Percentiles rank a stretch among this genome's conserved stretches.
Conservation (phyloP, 2,113 vertebrate species). For the Phrynocephalus versicolor region DNA sequence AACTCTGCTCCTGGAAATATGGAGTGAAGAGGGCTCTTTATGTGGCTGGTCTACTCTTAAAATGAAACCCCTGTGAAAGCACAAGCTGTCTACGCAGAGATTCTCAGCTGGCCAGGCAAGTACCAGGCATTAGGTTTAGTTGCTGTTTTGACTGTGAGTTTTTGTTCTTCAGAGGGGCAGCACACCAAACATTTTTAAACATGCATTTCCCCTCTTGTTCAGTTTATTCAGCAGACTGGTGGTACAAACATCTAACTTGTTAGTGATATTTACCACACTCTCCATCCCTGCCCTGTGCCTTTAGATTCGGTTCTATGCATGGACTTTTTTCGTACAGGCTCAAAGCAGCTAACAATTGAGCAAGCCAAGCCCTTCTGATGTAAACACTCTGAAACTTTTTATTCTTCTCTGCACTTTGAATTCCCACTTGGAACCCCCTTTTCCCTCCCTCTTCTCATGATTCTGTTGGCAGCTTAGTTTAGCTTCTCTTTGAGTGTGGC, state of each 20-base stretch:
- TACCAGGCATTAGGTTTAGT: background rate
- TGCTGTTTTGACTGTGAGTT: background rate
- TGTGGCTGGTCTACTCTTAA: background rate
- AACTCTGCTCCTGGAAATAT: background rate
- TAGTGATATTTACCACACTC: background rate
- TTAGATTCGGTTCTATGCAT: no score
- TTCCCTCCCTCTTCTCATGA: no score
- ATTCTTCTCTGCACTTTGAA: background rate
- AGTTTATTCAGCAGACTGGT: background rate
- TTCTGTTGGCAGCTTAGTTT: background rate
- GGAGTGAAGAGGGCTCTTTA: background rate
- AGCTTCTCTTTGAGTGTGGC: background rate
- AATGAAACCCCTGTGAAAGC: background rate
- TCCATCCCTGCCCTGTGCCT: no score
- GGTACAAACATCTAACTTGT: background rate
- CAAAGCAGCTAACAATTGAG: background rate
- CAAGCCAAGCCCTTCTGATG: no score
- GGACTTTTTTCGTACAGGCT: background rate
- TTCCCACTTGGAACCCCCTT: no score
- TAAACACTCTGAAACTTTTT: background rate
- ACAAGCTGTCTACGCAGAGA: background rate
- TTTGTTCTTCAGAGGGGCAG: background rate
- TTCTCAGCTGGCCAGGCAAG: background rate
- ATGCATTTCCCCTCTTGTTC: background rate
- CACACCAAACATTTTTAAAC: background rate